Evolutionary conservation across 1,140 invertebrate species (phyloP), one percentile per base, ranked within the genome.

Genomic region (Centruroides sculpturatus): DNA sequence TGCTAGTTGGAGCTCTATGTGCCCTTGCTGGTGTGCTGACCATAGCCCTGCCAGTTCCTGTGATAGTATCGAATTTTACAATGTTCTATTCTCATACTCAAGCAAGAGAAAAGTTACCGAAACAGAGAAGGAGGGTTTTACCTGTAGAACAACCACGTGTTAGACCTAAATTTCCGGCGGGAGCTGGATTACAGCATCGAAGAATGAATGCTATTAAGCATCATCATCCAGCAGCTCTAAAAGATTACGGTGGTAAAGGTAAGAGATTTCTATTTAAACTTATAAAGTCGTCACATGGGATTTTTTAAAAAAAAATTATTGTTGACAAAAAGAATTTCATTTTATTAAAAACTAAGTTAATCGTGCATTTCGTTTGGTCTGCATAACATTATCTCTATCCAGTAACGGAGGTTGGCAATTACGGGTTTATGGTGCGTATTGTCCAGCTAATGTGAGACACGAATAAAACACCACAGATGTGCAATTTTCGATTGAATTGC

Each of bases 11-110:
- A 65, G 90, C 91, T 10, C 80, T 97, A 6, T 97, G 93, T 78
- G 93, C 93, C 53, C 78, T 98, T 56, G 91, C 92, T 69, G 94
- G 94, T 76, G 93, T 98, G 69, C 80, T 97, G 64, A 97, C 92
- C 69, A 93, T 98, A 77, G 92, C 93, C 69, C 83, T 98, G 70
- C 93, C 94, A 64, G 92, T 98, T 69, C 94, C 94, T 67, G 93
- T 97, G 72, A 98, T 98, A 71, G 93, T 97, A 67, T 94, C 92
- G 76, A 97, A 98, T 78, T 98, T 98, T 78, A 91, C 93, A 70
- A 95, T 96, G 88, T 98, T 96, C 79, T 97, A 98, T 78, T 93
- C 91, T 69, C 91, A 95, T 77, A 95, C 91, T 68, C 87, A 90
- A 73, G 94, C 93, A 61, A 77, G 93, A 69, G 92, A 92, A 59